Evolutionary conservation across 2,888 invertebrate genomes (phyloP), one percentile per base, ranked within the genome.

Genomic region (Pachydiplax longipennis): DNA sequence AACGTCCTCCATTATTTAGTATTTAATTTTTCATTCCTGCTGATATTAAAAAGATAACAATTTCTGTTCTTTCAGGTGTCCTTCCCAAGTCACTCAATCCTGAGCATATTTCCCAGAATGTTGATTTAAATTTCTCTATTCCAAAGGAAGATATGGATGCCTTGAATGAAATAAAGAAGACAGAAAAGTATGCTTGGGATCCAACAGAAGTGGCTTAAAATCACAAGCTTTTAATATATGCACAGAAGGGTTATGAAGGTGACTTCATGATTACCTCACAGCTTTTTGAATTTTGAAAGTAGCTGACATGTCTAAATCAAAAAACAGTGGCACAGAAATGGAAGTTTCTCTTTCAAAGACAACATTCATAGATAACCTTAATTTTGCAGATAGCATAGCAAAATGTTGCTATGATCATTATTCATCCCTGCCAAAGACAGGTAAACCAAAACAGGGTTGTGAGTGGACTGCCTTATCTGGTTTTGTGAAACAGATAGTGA

Each of bases 401-500:
- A 93, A 95, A 92, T 93, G 95, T 35, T 97, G 96, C 93, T 94
- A 96, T 61, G 93, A 95, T 90, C 95, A 95, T 92, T 97, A 96
- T 92, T 93, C 94, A 35, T 94, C 93, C 18, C 93, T 98, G 80
- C 96, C 97, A 0, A 98, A 97, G 95, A 96, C 96, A 90, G 98
- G 98, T 0, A 98, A 98, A 94, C 98, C 98, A 0, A 94, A 94
- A 35, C 93, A 93, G 53, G 94, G 92, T 1, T 93, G 94, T 91
- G 97, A 99, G 94, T 99, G 98, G 98, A 98, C 98, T 2, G 95
- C 98, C 35, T 93, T 98, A 53, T 96, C 98, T 0, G 96, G 96
- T 92, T 95, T 98, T 81, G 95, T 98, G 25, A 81, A 83, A 22
- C 90, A 81, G 31, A 65, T 91, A 12, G 6, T 25, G 15, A 25